A percentile compares a stretch with the other conserved stretches of the same genome.
phyloP scores from a whole-genome alignment of 2,113 vertebrate genomes.

The Kobus ellipsiprymnus region DNA sequence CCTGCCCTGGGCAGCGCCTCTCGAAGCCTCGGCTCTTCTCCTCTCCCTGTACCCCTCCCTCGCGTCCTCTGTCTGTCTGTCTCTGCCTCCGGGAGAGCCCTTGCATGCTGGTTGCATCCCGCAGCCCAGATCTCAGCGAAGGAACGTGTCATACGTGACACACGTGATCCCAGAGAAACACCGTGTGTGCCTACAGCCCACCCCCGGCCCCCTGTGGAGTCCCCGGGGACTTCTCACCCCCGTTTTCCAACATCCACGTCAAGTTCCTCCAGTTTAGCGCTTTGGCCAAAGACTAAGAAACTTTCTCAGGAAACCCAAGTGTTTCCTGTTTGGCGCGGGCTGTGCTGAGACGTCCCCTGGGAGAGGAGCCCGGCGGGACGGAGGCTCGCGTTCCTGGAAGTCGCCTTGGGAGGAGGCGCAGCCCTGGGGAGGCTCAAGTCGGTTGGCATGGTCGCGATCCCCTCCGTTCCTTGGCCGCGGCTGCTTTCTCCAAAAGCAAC shows the following conservation, averaged over 20 bases:
- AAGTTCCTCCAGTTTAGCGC: neutral
- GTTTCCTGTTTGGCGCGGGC: neutral
- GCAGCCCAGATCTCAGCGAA: neutral
- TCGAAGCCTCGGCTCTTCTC: neutral
- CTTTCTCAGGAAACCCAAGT: neutral
- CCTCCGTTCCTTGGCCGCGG: rapidly evolving
- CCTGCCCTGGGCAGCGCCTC: neutral
- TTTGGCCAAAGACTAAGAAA: neutral
- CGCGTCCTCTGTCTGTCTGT: rapidly evolving
- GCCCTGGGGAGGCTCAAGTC: rapidly evolving
- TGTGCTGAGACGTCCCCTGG: rapidly evolving
- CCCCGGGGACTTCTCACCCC: neutral
- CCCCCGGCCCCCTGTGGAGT: rapidly evolving
- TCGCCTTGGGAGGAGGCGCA: rapidly evolving
- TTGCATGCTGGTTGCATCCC: rapidly evolving
- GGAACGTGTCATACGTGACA: rapidly evolving
- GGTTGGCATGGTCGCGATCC: rapidly evolving
- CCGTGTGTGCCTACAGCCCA: rapidly evolving
- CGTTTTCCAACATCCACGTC: neutral
- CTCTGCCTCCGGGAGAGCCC: neutral
- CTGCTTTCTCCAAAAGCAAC: neutral
- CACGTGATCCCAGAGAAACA: rapidly evolving
- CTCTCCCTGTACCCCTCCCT: too few relatives aligned
- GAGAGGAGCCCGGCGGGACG: rapidly evolving
- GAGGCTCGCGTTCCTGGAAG: rapidly evolving